Conservation (phyloP, 2,888 invertebrate species). For the Drosophila cracens region DNA sequence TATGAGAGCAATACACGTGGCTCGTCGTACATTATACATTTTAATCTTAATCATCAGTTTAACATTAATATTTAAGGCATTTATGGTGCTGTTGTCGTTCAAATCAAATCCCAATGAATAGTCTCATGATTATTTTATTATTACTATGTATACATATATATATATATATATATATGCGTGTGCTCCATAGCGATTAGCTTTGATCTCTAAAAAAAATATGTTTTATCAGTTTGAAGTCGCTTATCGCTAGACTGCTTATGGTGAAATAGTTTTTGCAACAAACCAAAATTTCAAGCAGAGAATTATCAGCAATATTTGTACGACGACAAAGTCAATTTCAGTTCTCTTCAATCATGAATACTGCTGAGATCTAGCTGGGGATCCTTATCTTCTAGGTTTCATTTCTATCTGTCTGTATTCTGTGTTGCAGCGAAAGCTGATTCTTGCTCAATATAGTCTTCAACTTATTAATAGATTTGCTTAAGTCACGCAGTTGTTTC, state of each 20-base stretch:
- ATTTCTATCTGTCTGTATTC: neutral
- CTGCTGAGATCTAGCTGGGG: neutral
- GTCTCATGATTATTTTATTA: neutral
- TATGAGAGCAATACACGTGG: slow-evolving; percentile 14
- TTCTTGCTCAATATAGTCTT: neutral
- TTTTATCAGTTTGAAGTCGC: slow-evolving; percentile 8
- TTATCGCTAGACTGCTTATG: slow-evolving; percentile 12
- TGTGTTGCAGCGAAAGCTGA: neutral
- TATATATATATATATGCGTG: neutral
- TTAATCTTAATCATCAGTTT: neutral
- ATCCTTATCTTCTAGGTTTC: neutral
- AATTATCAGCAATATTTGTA: neutral
- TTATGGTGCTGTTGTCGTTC: neutral
- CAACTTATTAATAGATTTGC: neutral
- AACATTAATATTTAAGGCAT: neutral
- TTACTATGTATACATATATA: neutral
- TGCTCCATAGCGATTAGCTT: neutral
- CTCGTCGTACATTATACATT: neutral
- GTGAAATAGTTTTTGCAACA: slow-evolving; percentile 24
- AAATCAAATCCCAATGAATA: neutral
- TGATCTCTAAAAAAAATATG: neutral
- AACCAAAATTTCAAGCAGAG: too few species aligned
- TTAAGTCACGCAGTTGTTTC: neutral
- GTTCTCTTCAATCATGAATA: neutral
- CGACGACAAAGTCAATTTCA: neutral